Base-by-base conservation (phyloP, 2,888 invertebrate genomes). In the Carpatolechia fugitivella region DNA sequence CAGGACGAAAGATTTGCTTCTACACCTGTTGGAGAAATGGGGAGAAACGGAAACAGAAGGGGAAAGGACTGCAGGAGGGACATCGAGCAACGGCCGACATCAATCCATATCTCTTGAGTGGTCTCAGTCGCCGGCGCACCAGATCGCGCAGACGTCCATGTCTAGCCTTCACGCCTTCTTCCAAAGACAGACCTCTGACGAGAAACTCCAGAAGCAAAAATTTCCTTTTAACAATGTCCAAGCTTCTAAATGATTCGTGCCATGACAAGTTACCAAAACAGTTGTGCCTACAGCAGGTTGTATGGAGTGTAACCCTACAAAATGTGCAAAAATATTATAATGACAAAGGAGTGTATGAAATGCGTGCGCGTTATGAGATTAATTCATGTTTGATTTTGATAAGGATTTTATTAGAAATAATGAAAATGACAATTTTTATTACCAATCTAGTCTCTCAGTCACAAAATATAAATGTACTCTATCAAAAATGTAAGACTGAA, bases 91-190 rank as follows among this genome's bases (percentile, higher is more conserved):
- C 8, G 85, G 84, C 3, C 69, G 87, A 55, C 94, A 94, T 64
- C 94, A 94, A 68, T 95, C 95, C 14, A 92, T 96, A 63, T 95
- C 95, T 29, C 85, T 94, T 51, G 95, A 95, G 68, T 95, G 94
- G 93, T 93, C 50, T n/a, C 92, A 44, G 5, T 48, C 93, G 24
- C 92, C 94, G 8, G 92, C 93, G 18, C 94, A 95, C 64, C 93
- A 93, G 59, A 85, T 96, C 51, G 95, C 95, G 35, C 94, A 95
- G 71, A 93, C 92, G 66, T 94, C 96, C 7, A 95, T 96, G 90
- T 95, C 94, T 65, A 95, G 96, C 55, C 90, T 96, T 44, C 95
- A 96, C 64, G 94, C 94, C 55, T 96, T 95, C 85, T 96, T 95
- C 78, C 94, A 95, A 82, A 83, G 92, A 60, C 92, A 93, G 75